Percentiles rank a stretch among this genome's conserved stretches.
phyloP scores from a whole-genome alignment of 2,797 vertebrate species.

The Chromis chromis region DNA sequence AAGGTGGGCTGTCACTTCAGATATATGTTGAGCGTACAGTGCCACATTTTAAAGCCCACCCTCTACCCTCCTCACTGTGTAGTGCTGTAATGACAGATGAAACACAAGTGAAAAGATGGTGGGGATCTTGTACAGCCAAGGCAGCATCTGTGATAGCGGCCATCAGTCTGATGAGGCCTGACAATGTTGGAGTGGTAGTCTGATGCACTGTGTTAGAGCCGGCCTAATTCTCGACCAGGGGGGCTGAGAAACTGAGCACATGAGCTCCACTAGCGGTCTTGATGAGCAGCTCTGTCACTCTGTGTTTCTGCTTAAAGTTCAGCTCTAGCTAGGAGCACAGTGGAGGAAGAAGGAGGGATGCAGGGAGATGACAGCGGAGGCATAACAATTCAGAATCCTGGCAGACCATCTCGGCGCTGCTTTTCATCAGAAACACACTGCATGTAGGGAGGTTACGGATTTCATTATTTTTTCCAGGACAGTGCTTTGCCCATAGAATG shows the following conservation, averaged over 20 bases:
- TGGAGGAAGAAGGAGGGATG: constrained; percentile 32
- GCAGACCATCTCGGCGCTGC: constrained; percentile 7
- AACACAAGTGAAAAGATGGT: constrained; percentile 51
- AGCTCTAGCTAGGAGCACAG: constrained; percentile 53
- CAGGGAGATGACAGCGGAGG: constrained; percentile 10
- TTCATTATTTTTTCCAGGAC: neutral
- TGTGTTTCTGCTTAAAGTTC: constrained; percentile 58
- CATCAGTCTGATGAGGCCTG: constrained; percentile 66
- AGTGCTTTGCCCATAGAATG: neutral
- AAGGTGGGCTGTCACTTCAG: constrained; percentile 57
- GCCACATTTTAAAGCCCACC: constrained; percentile 39
- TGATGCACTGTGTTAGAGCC: constrained; percentile 38
- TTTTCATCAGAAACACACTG: neutral
- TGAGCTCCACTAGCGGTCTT: constrained; percentile 36
- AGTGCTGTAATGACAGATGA: constrained; percentile 47
- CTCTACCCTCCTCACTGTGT: constrained; percentile 26
- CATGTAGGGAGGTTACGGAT: neutral
- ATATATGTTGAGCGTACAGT: constrained; percentile 37
- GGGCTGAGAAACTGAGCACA: constrained; percentile 46
- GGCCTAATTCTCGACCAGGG: constrained; percentile 45
- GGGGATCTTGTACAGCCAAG: constrained; percentile 35
- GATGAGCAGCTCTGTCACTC: constrained; percentile 63
- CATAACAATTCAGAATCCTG: constrained; percentile 13
- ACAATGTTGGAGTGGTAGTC: constrained; percentile 53
- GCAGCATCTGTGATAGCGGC: constrained; percentile 45